Evolutionary conservation across 2,113 vertebrate species (phyloP).

Genomic region (Tragelaphus buxtoni): DNA sequence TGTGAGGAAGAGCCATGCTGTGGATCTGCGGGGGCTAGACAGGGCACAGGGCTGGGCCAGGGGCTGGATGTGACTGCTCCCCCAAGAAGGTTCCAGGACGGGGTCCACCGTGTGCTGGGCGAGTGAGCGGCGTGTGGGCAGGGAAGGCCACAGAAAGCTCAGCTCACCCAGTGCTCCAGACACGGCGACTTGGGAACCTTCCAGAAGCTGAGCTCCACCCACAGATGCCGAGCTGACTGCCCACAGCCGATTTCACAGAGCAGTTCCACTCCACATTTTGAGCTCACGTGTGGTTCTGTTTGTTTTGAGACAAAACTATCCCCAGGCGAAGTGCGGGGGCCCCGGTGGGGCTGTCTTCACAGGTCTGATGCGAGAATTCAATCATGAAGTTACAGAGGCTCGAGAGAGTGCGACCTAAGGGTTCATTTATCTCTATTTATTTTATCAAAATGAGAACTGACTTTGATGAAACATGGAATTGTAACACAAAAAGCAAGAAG

Average conservation of each 20-base stretch:
- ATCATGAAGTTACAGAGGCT: constrained; percentile 78
- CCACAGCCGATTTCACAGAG: constrained; percentile 25
- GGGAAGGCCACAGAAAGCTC: not conserved
- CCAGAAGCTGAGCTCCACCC: not conserved
- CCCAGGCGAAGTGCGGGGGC: not conserved
- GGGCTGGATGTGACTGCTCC: not conserved
- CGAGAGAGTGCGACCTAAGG: constrained; percentile 65
- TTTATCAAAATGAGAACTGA: constrained; percentile 75
- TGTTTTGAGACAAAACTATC: constrained; percentile 38
- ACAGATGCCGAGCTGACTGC: not conserved
- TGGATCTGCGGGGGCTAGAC: not conserved
- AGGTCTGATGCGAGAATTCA: constrained; percentile 67
- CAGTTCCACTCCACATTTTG: not conserved
- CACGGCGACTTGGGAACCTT: not conserved
- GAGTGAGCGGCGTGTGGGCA: no score
- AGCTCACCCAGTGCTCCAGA: fast-evolving
- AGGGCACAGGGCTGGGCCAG: not conserved
- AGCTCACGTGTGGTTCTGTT: constrained; percentile 5
- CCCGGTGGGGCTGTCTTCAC: not conserved
- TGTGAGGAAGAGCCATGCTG: not conserved
- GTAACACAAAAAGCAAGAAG: constrained; percentile 70
- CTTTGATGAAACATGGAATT: constrained; percentile 53
- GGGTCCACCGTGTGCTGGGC: not conserved
- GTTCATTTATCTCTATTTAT: constrained; percentile 82
- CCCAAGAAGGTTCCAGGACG: not conserved